These are phyloP conservation scores for Phymatocera aterrima DNA, from an alignment of 2,888 invertebrate genomes.

Conservation along the genomic window DNA sequence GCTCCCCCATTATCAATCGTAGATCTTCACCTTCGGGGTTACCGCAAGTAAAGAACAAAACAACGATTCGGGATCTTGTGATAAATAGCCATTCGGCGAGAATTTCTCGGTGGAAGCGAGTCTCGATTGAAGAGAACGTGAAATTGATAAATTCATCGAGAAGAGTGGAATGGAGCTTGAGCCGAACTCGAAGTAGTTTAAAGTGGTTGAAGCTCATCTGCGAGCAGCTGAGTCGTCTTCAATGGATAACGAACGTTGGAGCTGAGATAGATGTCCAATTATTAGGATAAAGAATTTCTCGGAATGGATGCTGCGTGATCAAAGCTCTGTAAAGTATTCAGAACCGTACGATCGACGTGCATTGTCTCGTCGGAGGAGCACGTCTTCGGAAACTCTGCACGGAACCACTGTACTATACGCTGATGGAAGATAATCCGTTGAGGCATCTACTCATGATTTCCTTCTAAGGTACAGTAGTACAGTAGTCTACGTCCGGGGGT, in stretches of 20 bases:
- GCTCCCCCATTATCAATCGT: not conserved
- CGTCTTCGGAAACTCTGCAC: not conserved
- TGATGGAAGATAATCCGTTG: not conserved
- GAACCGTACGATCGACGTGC: not conserved
- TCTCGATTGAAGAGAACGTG: slow-evolving; percentile 46
- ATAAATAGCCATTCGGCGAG: too few species aligned
- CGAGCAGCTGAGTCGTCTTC: not conserved
- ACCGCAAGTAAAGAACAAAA: too few species aligned
- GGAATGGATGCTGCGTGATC: not conserved
- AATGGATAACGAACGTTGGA: slow-evolving; percentile 15
- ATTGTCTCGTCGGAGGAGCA: not conserved
- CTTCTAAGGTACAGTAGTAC: too few species aligned
- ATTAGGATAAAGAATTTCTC: slow-evolving; percentile 42
- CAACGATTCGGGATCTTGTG: too few species aligned
- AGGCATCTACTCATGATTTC: not conserved
- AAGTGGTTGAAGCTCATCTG: slow-evolving; percentile 13
- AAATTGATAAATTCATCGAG: slow-evolving; percentile 43
- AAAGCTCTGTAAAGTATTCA: not conserved
- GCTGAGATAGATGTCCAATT: slow-evolving; percentile 48
- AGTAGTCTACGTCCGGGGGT: not conserved
- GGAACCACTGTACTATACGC: not conserved
- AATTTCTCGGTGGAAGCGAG: not conserved
- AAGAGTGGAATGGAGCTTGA: slow-evolving; percentile 23
- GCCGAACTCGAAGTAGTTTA: slow-evolving; percentile 16
- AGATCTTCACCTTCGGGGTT: too few species aligned